Evolutionary conservation across 2,797 vertebrate genomes (phyloP), one percentile per base, ranked within the genome.

Genomic region (Mionectes olivaceus): DNA sequence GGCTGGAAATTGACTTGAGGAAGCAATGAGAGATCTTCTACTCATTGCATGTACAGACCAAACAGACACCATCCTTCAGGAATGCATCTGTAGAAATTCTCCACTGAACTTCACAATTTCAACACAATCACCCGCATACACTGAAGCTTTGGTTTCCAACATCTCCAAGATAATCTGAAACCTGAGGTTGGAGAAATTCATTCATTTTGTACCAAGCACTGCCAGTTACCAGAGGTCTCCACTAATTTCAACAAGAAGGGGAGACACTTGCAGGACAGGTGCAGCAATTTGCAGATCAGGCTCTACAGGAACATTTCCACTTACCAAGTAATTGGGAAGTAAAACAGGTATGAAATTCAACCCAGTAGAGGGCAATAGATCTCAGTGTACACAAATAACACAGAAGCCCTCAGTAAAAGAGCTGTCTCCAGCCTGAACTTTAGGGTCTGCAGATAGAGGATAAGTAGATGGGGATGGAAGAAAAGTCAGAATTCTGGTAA

Each of bases 331-430:
- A 88, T 44, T 16, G 19, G 7, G 6, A 64, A 52, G 25, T 33
- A 41, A 83, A 88, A 24, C 25, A 87, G 78, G 39, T 63, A 43
- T 81, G 60, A 92, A 80, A 83, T 49, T 77, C 25, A 91, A 83
- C 53, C 64, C 87, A 91, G 89, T 37, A 95, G 90, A 89, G 84
- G 86, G 86, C 89, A 96, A 93, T 37, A 85, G 90, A 83, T 56
- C 47, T 9, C 56, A 49, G 37, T 18, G 53, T 39, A 64, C 75
- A 9, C 17, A 43, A 67, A 25, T 9, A 32, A 7, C 44, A 19
- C 13, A 13, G 33, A 13, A 65, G 39, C 6, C 12, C 32, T 59
- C 2, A 1, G 39, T 39, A 33, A 46, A 81, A 63, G 5, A 46
- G 27, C 7, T 60, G 15, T 37, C 56, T 90, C 35, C 1, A 4